Base-by-base conservation (phyloP, 2,797 vertebrate species). In the Telmatherina bonti region DNA sequence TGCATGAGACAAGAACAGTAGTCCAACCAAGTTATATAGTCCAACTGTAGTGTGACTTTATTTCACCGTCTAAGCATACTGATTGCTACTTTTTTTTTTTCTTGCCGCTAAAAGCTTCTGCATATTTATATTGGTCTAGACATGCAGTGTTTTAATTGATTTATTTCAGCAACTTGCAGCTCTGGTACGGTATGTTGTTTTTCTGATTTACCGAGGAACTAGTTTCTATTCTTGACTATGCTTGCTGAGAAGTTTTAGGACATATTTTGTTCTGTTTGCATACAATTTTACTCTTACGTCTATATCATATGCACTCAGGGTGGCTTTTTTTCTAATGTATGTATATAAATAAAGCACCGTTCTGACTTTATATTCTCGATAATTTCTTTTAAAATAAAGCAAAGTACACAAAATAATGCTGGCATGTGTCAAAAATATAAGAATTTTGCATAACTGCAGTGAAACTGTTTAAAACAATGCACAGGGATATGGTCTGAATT, bases 231-330 rank as follows among this genome's bases (percentile, higher is more conserved):
- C 5, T 60, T 7, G 38, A 24, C 30, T 85, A 43, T 72, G 56
- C 13, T 18, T 47, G 22, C 59, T 53, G 62, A 64, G 1, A 72
- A 62, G 45, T 70, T 61, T 22, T 10, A 68, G 52, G 15, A 11
- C 24, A n/a, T 62, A 41, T 79, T 61, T 58, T 73, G 27, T 56
- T 10, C 3, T 70, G 1, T 81, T 83, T 71, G 2, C 38, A 45
- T 59, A 1, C 52, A 55, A 11, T 67, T 63, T 65, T 9, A 13
- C 33, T 63, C 15, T 59, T 67, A 11, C 26, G 30, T 35, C n/a
- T 33, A 33, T 0, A 65, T 56, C 58, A 49, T 83, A 64, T 87
- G 86, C 86, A 87, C 79, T 82, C 52, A 29, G 67, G 67, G 52
- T 22, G 15, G 20, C 7, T 73, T 76, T 70, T 31, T 58, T 82